A percentile compares a stretch with the other conserved stretches of the same genome.
Evolutionary conservation across 2,888 invertebrate species (phyloP).

Genomic region (Noctua janthina): DNA sequence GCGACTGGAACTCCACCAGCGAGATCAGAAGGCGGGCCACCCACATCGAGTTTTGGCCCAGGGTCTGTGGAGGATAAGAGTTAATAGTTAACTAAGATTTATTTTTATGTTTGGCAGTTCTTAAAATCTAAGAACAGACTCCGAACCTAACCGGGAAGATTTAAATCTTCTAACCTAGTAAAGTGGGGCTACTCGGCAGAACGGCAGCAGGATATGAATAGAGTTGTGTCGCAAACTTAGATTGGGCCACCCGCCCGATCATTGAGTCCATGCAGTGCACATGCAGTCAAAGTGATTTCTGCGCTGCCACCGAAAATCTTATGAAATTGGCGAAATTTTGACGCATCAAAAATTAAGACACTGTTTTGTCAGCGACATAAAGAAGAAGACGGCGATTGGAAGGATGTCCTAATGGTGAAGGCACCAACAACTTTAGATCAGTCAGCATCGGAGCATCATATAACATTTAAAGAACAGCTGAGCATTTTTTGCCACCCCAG

Average conservation of each 20-base stretch:
- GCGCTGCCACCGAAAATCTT: background rate
- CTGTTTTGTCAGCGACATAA: background rate
- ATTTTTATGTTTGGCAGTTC: background rate
- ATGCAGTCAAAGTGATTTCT: background rate
- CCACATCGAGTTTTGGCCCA: conserved; percentile 98
- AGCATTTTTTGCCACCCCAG: background rate
- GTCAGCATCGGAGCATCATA: background rate
- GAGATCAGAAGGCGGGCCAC: conserved; percentile 96
- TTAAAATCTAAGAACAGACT: background rate
- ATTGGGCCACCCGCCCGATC: background rate
- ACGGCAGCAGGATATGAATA: background rate
- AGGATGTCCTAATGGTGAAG: background rate
- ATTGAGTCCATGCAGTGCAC: background rate
- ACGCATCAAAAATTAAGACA: background rate
- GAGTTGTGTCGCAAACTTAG: background rate
- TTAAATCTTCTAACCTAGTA: background rate
- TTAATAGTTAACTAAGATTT: background rate
- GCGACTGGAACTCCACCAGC: conserved; percentile 97
- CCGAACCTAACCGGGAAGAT: too few relatives aligned
- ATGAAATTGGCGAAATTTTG: background rate
- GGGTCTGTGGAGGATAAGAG: conserved; percentile 89
- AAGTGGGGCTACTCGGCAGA: background rate
- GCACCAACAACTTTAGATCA: background rate
- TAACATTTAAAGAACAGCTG: background rate
- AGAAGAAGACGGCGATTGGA: background rate